These are phyloP conservation scores for Isoperla grammatica DNA, from an alignment of 2,888 invertebrate species.

Conservation along the genomic window DNA sequence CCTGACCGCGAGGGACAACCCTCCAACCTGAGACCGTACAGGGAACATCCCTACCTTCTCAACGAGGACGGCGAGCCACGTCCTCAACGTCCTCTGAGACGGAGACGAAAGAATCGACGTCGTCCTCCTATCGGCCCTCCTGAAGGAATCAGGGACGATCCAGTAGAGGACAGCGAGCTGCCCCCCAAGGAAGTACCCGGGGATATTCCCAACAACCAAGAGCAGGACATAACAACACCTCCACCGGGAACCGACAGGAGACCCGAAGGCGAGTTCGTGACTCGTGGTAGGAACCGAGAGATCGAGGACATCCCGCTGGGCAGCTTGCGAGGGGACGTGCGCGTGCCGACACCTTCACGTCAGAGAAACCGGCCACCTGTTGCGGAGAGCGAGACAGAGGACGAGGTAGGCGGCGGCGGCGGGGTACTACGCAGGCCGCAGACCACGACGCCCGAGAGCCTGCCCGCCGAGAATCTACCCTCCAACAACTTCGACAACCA, in stretches of 20 bases:
- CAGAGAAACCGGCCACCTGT: too few species aligned
- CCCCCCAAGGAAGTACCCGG: too few species aligned
- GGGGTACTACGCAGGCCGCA: too few species aligned
- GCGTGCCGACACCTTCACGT: background rate
- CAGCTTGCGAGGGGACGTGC: conserved; percentile 4
- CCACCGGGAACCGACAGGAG: conserved; percentile 1
- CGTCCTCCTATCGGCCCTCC: conserved; percentile 5
- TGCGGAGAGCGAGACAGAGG: background rate
- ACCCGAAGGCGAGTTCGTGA: conserved; percentile 28
- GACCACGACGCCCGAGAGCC: too few species aligned
- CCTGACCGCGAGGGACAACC: background rate
- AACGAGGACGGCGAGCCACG: conserved; percentile 8
- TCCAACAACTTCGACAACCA: too few species aligned
- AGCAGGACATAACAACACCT: too few species aligned
- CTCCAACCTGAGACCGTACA: background rate
- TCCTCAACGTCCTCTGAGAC: conserved; percentile 21
- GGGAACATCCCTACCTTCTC: conserved; percentile 19
- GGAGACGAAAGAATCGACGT: conserved; percentile 8
- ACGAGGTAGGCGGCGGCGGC: background rate
- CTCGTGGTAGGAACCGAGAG: conserved; percentile 7
- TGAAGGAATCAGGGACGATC: conserved; percentile 13
- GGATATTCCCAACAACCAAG: too few species aligned
- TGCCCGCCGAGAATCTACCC: too few species aligned
- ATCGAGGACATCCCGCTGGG: conserved; percentile 1
- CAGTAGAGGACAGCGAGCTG: conserved; percentile 14